Percentiles rank a stretch among this genome's conserved stretches.
Conservation (phyloP, 2,888 invertebrate genomes). For the Smittia aterrima region DNA sequence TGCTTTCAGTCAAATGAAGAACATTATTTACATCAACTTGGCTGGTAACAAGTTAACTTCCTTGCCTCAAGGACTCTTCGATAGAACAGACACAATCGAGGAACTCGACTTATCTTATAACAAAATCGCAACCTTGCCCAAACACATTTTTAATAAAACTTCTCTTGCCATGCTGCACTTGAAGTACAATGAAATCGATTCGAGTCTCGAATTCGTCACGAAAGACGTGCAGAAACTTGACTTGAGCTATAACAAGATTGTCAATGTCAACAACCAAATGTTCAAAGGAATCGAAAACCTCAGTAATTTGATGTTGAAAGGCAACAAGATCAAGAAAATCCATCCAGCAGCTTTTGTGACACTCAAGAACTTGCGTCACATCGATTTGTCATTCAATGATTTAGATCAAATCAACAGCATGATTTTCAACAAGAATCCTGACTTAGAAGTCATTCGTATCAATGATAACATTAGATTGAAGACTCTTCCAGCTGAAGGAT, state of each 20-base stretch:
- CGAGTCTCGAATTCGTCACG: constrained; percentile 62
- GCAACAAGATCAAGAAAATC: constrained; percentile 67
- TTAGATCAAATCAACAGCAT: constrained; percentile 65
- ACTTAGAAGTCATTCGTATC: constrained; percentile 67
- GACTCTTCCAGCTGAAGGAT: constrained; percentile 65
- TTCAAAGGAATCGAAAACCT: constrained; percentile 63
- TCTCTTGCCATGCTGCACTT: constrained; percentile 67
- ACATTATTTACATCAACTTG: constrained; percentile 66
- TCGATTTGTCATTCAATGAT: constrained; percentile 73
- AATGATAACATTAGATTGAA: constrained; percentile 68
- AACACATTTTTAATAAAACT: constrained; percentile 65
- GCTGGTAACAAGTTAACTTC: constrained; percentile 65
- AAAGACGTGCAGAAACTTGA: constrained; percentile 66
- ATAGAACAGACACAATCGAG: constrained; percentile 62
- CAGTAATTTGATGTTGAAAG: constrained; percentile 66
- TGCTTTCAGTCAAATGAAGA: constrained; percentile 64
- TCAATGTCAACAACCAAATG: constrained; percentile 63
- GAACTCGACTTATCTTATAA: constrained; percentile 74
- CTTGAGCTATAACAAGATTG: constrained; percentile 67
- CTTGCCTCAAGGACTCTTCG: constrained; percentile 56
- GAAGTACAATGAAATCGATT: constrained; percentile 66
- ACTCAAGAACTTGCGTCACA: constrained; percentile 64
- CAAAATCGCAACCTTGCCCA: constrained; percentile 62
- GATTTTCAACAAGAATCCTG: constrained; percentile 67
- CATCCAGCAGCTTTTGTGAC: constrained; percentile 67